Base-by-base conservation (phyloP, 2,113 vertebrate genomes). In the Esox niger region DNA sequence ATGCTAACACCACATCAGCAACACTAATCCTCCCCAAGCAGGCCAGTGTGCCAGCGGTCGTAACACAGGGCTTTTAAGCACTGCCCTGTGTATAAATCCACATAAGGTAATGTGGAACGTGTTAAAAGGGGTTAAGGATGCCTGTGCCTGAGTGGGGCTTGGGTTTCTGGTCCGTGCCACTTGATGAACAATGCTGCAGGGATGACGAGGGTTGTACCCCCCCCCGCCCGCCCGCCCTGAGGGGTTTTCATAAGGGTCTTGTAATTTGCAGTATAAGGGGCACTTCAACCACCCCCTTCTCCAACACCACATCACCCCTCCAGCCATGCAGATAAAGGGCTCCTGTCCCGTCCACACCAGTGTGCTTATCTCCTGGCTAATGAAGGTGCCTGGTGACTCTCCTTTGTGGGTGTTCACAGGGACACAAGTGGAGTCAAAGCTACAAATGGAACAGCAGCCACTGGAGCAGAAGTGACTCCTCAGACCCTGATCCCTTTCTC, bases 81-180 rank as follows among this genome's bases (percentile, higher is more conserved):
- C 61, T 65, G 57, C 13, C 31, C 73, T 71, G 65, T 56, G 66
- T 66, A 66, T 75, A 71, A 75, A 73, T 66, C 54, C 43, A 35
- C 63, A 62, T 63, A 75, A 67, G 67, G 69, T 65, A 66, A 77
- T 71, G 67, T 64, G 69, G 69, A 73, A 68, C 47, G 58, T 69
- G 66, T 75, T 79, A 78, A 73, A 70, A 75, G 61, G 72, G 66
- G 71, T 80, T 83, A 76, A 82, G 77, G 76, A 69, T 68, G 62
- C 60, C 61, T 75, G 69, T 73, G 79, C 73, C 74, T 68, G 69
- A 80, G 75, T 70, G 71, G 31, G 69, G 59, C 66, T 66, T 43
- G 61, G 66, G 73, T 65, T 46, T 56, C 43, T 66, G 70, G 71
- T 76, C 79, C 65, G 60, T 71, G 78, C 71, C 72, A 78, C 76